Conservation (phyloP, 2,888 invertebrate genomes). For the Limnephilus auricula region DNA sequence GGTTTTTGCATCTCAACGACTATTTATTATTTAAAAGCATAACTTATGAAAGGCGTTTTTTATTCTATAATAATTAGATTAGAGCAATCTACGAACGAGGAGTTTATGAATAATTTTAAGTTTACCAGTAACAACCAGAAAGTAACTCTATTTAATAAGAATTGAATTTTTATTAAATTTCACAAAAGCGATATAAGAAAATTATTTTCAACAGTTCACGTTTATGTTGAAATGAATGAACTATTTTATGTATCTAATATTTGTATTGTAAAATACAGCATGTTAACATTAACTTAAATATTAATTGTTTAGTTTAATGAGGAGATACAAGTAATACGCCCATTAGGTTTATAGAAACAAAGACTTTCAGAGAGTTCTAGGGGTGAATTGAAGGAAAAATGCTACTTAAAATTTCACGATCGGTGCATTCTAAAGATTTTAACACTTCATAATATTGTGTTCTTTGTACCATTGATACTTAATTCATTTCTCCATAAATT, state of each 20-base stretch:
- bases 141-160: neutral
- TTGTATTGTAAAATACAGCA: conserved; percentile 61
- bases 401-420: conserved; percentile 24
- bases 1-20: too few relatives aligned
- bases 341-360: neutral
- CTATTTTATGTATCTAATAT: conserved; percentile 44
- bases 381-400: conserved; percentile 22
- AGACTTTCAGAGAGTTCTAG: conserved; percentile 25
- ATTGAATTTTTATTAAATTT: neutral
- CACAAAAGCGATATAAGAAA: neutral
- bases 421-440: conserved; percentile 10
- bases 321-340: conserved; percentile 22
- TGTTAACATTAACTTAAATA: conserved; percentile 52
- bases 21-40: too few relatives aligned
- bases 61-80: too few relatives aligned
- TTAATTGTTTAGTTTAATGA: conserved; percentile 53
- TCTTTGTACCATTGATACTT: neutral
- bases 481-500: neutral
- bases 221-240: conserved; percentile 23
- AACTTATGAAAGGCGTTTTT: too few relatives aligned
- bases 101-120: neutral
- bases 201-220: neutral
- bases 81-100: too few relatives aligned
- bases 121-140: neutral
- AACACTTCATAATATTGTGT: neutral